Conservation (phyloP, 2,797 vertebrate species). For the Typhlichthys eigenmanni region DNA sequence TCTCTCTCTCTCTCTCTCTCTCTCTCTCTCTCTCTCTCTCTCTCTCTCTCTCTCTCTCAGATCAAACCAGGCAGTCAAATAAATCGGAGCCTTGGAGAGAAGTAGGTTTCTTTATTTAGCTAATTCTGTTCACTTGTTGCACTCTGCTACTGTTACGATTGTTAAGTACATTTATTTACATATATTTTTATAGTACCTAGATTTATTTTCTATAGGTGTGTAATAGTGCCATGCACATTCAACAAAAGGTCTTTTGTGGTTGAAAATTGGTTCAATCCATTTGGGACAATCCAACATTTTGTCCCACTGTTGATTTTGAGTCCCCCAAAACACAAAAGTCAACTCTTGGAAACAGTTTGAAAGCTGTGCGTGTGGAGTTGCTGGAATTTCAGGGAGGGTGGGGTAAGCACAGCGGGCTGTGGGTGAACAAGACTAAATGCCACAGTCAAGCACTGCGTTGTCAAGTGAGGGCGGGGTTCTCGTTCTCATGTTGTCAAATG, state of each 20-base stretch:
- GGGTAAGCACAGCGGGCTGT: too few species aligned
- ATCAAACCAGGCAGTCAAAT: constrained; percentile 82
- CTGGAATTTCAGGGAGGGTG: too few species aligned
- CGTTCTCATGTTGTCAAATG: too few species aligned
- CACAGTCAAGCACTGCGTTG: too few species aligned
- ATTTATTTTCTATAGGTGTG: neutral
- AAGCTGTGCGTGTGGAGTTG: neutral
- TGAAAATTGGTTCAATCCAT: too few species aligned
- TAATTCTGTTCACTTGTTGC: neutral
- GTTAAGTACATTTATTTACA: neutral
- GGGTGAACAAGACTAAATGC: too few species aligned
- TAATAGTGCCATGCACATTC: neutral
- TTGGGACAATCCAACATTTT: too few species aligned
- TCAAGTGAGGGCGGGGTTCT: too few species aligned
- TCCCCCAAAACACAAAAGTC: too few species aligned
- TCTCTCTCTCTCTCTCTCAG: constrained; percentile 54
- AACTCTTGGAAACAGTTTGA: neutral
- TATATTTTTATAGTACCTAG: neutral
- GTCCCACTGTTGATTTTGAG: too few species aligned
- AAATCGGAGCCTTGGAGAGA: constrained; percentile 81
- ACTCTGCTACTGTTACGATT: neutral
- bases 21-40: constrained; percentile 31
- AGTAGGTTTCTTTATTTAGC: constrained; percentile 74
- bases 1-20: constrained; percentile 30
- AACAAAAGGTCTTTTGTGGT: neutral